Evolutionary conservation across 2,888 invertebrate species (phyloP).

Genomic region (Mythimna impura): DNA sequence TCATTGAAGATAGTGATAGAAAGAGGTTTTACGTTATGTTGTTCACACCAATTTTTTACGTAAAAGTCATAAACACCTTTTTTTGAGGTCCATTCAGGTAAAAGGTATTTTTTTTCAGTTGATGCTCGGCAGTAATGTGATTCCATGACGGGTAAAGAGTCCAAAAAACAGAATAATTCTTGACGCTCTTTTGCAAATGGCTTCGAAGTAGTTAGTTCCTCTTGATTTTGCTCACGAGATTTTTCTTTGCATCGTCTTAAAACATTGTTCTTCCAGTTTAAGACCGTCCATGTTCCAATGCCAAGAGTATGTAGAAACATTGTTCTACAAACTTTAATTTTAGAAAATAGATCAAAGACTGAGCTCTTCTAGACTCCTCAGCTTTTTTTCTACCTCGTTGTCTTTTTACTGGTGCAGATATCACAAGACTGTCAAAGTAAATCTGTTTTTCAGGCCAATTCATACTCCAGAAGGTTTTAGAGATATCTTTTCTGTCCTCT

Average conservation of each 20-base stretch:
- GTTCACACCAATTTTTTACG: slow-evolving; percentile 25
- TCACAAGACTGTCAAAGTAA: slow-evolving; percentile 1
- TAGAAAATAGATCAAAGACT: slow-evolving; percentile 40
- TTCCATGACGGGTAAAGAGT: slow-evolving; percentile 27
- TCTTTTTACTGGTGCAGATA: background rate
- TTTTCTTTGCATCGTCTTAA: slow-evolving; percentile 22
- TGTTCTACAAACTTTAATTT: slow-evolving; percentile 46
- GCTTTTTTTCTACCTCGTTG: slow-evolving; percentile 14
- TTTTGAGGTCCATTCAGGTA: background rate
- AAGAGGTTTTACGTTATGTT: slow-evolving; percentile 21
- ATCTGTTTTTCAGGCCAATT: slow-evolving; percentile 1
- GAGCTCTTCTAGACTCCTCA: slow-evolving; percentile 25
- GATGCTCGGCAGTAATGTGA: slow-evolving; percentile 41
- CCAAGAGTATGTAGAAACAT: slow-evolving; percentile 43
- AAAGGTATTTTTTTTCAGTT: background rate
- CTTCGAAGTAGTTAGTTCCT: too few species aligned
- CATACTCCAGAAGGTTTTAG: slow-evolving; percentile 5
- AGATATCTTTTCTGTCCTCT: slow-evolving; percentile 1
- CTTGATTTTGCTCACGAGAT: slow-evolving; percentile 2
- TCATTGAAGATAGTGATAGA: slow-evolving; percentile 9
- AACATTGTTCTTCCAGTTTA: slow-evolving; percentile 42
- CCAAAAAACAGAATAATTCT: slow-evolving; percentile 17
- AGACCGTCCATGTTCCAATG: slow-evolving; percentile 43
- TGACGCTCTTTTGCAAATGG: background rate
- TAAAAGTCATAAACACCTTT: slow-evolving; percentile 35